Conservation (phyloP, 64 coral and sea anemone genomes). For the Stylophora pistillata region DNA sequence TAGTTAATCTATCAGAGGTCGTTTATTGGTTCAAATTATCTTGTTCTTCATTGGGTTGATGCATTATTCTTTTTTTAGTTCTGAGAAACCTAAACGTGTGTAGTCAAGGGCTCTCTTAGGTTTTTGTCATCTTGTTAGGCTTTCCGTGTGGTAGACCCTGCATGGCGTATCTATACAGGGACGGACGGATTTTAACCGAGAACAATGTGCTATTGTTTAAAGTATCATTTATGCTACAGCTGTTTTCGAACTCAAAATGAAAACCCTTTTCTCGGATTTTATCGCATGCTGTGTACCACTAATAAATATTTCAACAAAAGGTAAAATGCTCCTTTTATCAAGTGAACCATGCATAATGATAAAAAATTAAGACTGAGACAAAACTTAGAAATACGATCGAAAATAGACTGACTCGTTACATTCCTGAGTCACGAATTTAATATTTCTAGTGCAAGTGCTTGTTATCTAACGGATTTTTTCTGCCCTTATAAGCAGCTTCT, state of each 20-base stretch:
- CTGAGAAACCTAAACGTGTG: neutral
- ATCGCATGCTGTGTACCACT: neutral
- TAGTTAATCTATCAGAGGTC: neutral
- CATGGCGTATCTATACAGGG: neutral
- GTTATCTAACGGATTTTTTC: neutral
- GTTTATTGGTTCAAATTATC: neutral
- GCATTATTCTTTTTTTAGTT: neutral
- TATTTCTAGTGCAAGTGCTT: neutral
- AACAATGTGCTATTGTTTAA: neutral
- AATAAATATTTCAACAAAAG: slow-evolving; percentile 4
- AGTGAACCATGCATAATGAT: neutral
- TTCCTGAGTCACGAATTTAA: neutral
- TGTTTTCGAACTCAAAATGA: slow-evolving; percentile 5
- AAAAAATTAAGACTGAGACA: neutral
- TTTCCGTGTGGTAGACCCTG: neutral
- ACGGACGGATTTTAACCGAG: too few species aligned
- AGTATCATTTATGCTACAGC: neutral
- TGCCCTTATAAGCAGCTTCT: neutral
- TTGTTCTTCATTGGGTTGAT: neutral
- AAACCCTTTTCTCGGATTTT: neutral
- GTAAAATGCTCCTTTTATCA: neutral
- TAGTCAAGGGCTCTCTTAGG: neutral
- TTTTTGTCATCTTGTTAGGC: neutral
- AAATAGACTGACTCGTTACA: too few species aligned
- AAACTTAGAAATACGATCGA: neutral